Conservation (phyloP, 2,888 invertebrate genomes). For the Brachyptera risi region DNA sequence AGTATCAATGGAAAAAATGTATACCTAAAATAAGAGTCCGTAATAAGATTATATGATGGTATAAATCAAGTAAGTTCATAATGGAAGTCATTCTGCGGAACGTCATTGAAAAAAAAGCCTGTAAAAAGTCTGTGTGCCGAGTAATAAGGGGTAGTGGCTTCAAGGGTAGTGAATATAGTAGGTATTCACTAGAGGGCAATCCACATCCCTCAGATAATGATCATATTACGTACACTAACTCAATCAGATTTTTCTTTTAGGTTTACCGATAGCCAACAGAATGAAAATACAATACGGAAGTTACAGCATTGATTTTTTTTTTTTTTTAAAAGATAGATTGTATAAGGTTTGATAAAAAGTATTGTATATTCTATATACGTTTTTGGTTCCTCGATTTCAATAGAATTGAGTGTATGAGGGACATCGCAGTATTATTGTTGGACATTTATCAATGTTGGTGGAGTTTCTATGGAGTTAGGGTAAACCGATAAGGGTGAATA, state of each 20-base stretch:
- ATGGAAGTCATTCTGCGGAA: neutral
- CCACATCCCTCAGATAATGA: constrained; percentile 18
- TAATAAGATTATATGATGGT: constrained; percentile 1
- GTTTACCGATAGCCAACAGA: neutral
- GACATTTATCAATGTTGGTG: neutral
- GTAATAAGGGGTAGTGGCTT: too few relatives aligned
- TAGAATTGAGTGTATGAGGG: neutral
- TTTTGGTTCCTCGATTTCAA: constrained; percentile 1
- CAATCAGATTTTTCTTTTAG: constrained; percentile 6
- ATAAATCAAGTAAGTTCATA: constrained; percentile 13
- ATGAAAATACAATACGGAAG: neutral
- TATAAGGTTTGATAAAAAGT: too few relatives aligned
- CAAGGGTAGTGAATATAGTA: too few relatives aligned
- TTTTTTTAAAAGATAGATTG: neutral
- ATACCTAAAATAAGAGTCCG: neutral
- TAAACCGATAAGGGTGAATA: too few relatives aligned
- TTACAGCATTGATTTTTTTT: constrained; percentile 10
- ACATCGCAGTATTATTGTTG: too few relatives aligned
- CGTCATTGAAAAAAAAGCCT: constrained; percentile 13
- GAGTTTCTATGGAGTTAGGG: neutral
- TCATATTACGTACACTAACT: constrained; percentile 16
- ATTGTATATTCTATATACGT: neutral
- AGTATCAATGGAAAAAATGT: too few relatives aligned
- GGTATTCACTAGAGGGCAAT: constrained; percentile 18
- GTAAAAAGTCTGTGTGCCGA: neutral